phyloP scores from a whole-genome alignment of 2,888 invertebrate genomes.

The Uloborus plumipes region DNA sequence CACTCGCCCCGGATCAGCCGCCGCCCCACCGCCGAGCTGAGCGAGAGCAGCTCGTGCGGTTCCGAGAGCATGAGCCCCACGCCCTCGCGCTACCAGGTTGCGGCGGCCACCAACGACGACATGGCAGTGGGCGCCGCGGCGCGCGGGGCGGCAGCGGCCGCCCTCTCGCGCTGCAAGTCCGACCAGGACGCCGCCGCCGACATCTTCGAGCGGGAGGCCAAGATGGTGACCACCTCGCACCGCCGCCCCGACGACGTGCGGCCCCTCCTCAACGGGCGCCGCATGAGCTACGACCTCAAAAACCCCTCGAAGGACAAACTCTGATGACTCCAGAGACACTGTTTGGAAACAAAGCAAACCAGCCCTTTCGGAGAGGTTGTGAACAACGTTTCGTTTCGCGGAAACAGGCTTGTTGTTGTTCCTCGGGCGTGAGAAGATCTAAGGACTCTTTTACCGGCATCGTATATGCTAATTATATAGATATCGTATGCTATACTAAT shows the following conservation, averaged over 20 bases:
- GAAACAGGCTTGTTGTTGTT: constrained; percentile 15
- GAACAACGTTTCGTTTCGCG: constrained; percentile 33
- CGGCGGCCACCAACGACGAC: constrained; percentile 56
- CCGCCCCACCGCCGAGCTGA: constrained; percentile 78
- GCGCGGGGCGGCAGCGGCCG: constrained; percentile 35
- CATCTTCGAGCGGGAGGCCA: constrained; percentile 66
- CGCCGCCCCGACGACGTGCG: constrained; percentile 49
- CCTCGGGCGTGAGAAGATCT: constrained; percentile 5
- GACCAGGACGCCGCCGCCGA: constrained; percentile 67
- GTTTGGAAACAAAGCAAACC: too few relatives aligned
- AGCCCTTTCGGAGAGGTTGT: background rate
- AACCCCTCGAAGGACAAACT: constrained; percentile 60
- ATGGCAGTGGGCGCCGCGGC: constrained; percentile 64
- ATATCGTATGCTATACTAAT: too few relatives aligned
- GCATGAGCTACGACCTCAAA: constrained; percentile 66
- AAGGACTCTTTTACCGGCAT: too few relatives aligned
- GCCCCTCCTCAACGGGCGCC: constrained; percentile 65
- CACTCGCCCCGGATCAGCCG: constrained; percentile 70
- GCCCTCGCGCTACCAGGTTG: constrained; percentile 66
- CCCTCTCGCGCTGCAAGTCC: constrained; percentile 67
- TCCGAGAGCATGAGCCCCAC: constrained; percentile 76
- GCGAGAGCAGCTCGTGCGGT: constrained; percentile 80
- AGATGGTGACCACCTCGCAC: constrained; percentile 62
- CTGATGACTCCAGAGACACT: constrained; percentile 32
- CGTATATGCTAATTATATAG: too few relatives aligned